Conservation (phyloP, 2,888 invertebrate genomes). For the Nemoura dubitans region DNA sequence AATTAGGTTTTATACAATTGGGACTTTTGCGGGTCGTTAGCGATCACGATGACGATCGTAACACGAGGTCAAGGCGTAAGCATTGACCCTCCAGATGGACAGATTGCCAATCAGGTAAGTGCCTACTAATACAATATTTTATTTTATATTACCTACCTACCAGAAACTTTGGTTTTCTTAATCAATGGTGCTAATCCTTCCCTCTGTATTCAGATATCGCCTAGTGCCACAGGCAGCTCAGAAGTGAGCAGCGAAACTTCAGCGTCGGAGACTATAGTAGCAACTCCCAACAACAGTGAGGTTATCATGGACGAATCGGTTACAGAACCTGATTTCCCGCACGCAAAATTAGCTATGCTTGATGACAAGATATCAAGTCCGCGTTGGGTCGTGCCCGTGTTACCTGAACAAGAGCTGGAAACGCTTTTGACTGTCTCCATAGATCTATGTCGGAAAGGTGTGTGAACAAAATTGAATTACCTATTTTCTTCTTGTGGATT, state of each 20-base stretch:
- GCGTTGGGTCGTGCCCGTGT: constrained; percentile 96
- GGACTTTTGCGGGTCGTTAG: neutral
- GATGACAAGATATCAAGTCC: constrained; percentile 97
- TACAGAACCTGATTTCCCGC: constrained; percentile 80
- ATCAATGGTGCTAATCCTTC: neutral
- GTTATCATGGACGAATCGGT: constrained; percentile 41
- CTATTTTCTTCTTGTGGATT: neutral
- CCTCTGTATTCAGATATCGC: neutral
- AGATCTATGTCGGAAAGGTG: constrained; percentile 85
- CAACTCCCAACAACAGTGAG: constrained; percentile 5
- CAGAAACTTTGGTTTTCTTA: neutral
- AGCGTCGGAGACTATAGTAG: neutral
- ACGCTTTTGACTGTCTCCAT: constrained; percentile 89
- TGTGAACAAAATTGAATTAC: constrained; percentile 48
- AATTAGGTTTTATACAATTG: constrained; percentile 45
- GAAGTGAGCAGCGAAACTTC: neutral
- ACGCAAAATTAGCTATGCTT: constrained; percentile 83
- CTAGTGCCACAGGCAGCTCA: neutral
- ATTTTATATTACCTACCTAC: neutral
- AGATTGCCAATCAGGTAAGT: constrained; percentile 50
- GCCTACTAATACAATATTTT: neutral
- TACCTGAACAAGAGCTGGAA: constrained; percentile 96
- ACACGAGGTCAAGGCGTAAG: constrained; percentile 70
- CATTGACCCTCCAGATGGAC: constrained; percentile 66
- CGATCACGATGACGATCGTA: constrained; percentile 67